Evolutionary conservation across 2,888 invertebrate species (phyloP).

Genomic region (Brenthis hecate): DNA sequence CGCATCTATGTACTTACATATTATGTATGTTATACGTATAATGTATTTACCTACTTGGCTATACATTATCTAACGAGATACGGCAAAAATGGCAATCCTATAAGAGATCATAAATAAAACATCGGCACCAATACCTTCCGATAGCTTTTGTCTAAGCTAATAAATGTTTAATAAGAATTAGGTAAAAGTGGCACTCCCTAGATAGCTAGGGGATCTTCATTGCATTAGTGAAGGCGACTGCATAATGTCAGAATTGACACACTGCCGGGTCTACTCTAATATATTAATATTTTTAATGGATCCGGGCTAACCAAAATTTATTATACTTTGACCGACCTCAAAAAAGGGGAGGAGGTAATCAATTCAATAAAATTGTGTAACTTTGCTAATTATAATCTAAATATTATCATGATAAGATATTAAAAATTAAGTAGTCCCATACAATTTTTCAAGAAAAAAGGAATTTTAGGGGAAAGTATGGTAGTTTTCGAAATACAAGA

Average conservation of each 20-base stretch:
- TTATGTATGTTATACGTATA: not conserved
- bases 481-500: slow-evolving; percentile 24
- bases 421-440: too few species aligned
- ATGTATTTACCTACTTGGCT: slow-evolving; percentile 7
- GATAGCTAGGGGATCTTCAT: slow-evolving; percentile 55
- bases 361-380: too few species aligned
- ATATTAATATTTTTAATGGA: slow-evolving; percentile 50
- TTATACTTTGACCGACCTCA: slow-evolving; percentile 13
- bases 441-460: too few species aligned
- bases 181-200: slow-evolving; percentile 70
- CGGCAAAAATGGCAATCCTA: slow-evolving; percentile 67
- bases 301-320: slow-evolving; percentile 40
- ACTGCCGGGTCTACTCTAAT: slow-evolving; percentile 44
- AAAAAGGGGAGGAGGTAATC: too few species aligned
- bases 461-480: too few species aligned
- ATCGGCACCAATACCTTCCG: slow-evolving; percentile 64
- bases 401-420: too few species aligned
- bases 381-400: too few species aligned
- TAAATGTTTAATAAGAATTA: slow-evolving; percentile 82
- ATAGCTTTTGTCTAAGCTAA: slow-evolving; percentile 78
- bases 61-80: slow-evolving; percentile 39
- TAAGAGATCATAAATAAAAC: slow-evolving; percentile 79
- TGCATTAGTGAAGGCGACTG: slow-evolving; percentile 69
- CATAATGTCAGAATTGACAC: slow-evolving; percentile 70
- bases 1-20: too few species aligned